Conservation (phyloP, 2,888 invertebrate genomes). For the Philereme vetulata region DNA sequence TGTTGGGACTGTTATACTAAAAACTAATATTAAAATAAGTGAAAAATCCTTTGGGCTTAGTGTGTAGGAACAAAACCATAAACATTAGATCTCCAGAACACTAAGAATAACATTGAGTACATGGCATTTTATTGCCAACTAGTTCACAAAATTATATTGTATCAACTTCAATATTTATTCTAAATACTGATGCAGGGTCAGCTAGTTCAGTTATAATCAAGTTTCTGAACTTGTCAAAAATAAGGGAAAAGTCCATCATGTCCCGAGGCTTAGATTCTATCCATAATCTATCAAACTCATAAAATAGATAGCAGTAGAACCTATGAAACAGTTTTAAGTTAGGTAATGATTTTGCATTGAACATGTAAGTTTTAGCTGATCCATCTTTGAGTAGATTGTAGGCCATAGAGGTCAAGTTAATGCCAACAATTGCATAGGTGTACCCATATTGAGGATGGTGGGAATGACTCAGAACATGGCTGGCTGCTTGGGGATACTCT, state of each 20-base stretch:
- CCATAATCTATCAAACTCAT: slow-evolving; percentile 98
- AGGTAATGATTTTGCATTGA: slow-evolving; percentile 89
- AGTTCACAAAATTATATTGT: slow-evolving; percentile 59
- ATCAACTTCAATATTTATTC: slow-evolving; percentile 91
- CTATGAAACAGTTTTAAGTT: slow-evolving; percentile 92
- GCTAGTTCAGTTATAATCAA: slow-evolving; percentile 87
- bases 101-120: neutral
- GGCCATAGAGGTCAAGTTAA: slow-evolving; percentile 97
- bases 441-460: slow-evolving; percentile 95
- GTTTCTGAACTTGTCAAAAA: slow-evolving; percentile 93
- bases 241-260: slow-evolving; percentile 97
- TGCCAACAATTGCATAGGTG: slow-evolving; percentile 95
- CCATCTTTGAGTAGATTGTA: slow-evolving; percentile 91
- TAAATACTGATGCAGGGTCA: slow-evolving; percentile 88
- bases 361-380: slow-evolving; percentile 95
- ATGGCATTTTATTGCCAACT: neutral
- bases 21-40: neutral
- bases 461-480: slow-evolving; percentile 93
- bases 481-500: slow-evolving; percentile 91
- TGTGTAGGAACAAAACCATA: too few species aligned
- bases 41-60: too few species aligned
- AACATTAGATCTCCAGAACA: too few species aligned
- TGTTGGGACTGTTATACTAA: too few species aligned
- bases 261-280: slow-evolving; percentile 94
- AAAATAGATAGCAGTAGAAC: slow-evolving; percentile 96